phyloP scores from a whole-genome alignment of 2,888 invertebrate species.

The Pherbina coryleti region DNA sequence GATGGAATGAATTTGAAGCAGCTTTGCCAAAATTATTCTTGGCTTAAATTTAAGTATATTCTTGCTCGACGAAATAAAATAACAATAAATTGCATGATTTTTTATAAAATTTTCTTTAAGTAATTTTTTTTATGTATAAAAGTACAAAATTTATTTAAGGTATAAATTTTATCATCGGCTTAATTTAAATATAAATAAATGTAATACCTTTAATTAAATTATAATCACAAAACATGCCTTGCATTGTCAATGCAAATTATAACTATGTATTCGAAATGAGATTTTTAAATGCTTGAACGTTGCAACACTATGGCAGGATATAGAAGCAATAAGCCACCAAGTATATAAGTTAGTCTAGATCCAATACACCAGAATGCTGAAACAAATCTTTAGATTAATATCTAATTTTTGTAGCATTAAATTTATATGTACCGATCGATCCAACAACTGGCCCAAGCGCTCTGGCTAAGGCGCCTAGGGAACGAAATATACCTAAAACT shows the following conservation, averaged over 20 bases:
- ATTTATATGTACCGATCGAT: slow-evolving; percentile 76
- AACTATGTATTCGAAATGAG: slow-evolving; percentile 1
- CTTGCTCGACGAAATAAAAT: no score
- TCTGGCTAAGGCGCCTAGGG: slow-evolving; percentile 93
- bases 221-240: not conserved
- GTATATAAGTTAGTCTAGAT: slow-evolving; percentile 83
- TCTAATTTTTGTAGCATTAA: not conserved
- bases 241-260: not conserved
- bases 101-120: not conserved
- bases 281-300: slow-evolving; percentile 46
- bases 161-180: not conserved
- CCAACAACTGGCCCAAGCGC: slow-evolving; percentile 92
- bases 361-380: slow-evolving; percentile 95
- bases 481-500: slow-evolving; percentile 93
- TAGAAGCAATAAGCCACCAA: slow-evolving; percentile 82
- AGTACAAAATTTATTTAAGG: slow-evolving; percentile 17
- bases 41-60: no score
- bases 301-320: slow-evolving; percentile 81
- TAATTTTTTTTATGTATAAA: not conserved
- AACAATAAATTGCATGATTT: not conserved
- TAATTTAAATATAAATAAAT: slow-evolving; percentile 6
- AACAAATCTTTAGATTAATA: slow-evolving; percentile 45
- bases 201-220: slow-evolving; percentile 5
- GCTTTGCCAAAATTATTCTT: no score
- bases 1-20: no score